Conservation (phyloP, 35 echinoderm and acorn worm genomes). For the Eucidaris tribuloides region DNA sequence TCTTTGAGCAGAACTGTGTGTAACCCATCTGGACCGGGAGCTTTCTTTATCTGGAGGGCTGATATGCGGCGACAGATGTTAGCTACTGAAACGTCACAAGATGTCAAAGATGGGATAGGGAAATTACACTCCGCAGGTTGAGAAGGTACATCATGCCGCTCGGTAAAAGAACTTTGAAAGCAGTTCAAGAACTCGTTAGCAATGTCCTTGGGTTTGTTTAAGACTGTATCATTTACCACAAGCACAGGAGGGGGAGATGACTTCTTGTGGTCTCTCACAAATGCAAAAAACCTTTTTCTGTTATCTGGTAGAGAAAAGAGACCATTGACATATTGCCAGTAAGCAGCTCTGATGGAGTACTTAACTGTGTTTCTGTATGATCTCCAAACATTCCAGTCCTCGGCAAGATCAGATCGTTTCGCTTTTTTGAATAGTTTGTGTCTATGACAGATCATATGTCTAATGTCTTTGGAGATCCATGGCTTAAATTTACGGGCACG, state of each 20-base stretch:
- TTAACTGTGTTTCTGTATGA: background rate
- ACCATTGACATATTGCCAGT: conserved; percentile 13
- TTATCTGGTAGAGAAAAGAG: background rate
- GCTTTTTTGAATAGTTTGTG: background rate
- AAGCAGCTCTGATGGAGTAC: conserved; percentile 3
- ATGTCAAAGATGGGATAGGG: background rate
- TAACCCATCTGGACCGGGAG: conserved; percentile 3
- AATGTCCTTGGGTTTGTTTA: background rate
- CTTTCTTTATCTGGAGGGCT: background rate
- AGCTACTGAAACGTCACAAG: background rate
- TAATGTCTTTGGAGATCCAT: conserved; percentile 30
- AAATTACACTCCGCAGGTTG: background rate
- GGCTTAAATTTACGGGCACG: background rate
- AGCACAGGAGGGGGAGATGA: background rate
- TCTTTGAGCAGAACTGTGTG: background rate
- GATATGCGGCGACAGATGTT: background rate
- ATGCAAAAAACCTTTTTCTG: conserved; percentile 11
- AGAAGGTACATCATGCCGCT: background rate
- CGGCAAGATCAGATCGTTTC: background rate
- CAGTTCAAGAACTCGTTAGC: background rate
- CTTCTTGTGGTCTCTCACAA: background rate
- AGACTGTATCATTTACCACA: background rate
- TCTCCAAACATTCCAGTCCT: background rate
- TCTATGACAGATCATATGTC: background rate
- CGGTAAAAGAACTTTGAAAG: background rate